Conservation (phyloP, 2,888 invertebrate genomes). For the Sminthurinus aureus region DNA sequence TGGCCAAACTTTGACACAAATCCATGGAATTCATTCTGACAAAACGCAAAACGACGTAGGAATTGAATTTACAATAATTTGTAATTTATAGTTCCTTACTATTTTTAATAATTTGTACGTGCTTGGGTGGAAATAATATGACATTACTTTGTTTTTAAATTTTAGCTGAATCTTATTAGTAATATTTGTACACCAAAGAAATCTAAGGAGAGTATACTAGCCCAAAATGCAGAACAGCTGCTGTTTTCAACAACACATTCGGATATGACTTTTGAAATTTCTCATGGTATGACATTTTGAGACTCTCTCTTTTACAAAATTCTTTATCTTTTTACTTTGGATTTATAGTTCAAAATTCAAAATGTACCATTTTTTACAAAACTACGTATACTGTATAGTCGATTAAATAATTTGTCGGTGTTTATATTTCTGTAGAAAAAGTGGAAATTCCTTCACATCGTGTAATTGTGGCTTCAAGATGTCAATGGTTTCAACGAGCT, state of each 20-base stretch:
- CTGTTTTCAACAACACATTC: constrained; percentile 68
- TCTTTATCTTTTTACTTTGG: too few relatives aligned
- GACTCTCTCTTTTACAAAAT: too few relatives aligned
- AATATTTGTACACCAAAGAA: constrained; percentile 71
- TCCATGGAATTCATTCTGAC: constrained; percentile 30
- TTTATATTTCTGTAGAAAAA: constrained; percentile 33
- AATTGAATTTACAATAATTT: background rate
- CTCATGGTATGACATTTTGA: constrained; percentile 61
- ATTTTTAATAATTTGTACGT: background rate
- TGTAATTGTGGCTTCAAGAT: constrained; percentile 73
- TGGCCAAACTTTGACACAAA: background rate
- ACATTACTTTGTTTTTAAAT: background rate
- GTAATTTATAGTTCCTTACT: background rate
- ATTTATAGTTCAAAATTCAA: background rate
- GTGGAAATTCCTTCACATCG: constrained; percentile 67
- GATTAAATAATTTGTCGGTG: background rate
- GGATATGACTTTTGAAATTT: constrained; percentile 73
- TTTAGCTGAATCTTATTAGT: constrained; percentile 64
- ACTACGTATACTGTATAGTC: background rate
- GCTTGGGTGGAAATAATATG: background rate
- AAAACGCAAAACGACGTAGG: constrained; percentile 18
- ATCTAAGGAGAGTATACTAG: constrained; percentile 68
- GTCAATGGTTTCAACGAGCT: constrained; percentile 75
- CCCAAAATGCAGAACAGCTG: constrained; percentile 69
- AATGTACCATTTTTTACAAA: background rate